Evolutionary conservation across 2,888 invertebrate species (phyloP), one percentile per base, ranked within the genome.

Genomic region (Chrysotoxum bicinctum): DNA sequence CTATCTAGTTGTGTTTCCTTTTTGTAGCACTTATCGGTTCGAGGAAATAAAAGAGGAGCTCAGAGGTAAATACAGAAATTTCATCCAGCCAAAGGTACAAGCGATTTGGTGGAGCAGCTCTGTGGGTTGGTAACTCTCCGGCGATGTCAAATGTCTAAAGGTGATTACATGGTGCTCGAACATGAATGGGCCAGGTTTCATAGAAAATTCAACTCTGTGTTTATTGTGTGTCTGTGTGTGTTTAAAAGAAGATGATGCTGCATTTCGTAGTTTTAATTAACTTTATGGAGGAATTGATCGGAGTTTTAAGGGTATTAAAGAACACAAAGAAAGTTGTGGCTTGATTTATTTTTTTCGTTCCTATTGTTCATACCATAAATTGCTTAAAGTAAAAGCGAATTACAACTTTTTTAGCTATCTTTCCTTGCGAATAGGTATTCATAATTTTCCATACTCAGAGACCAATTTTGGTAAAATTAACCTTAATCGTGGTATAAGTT

Each of bases 121-220:
- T 58, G 4, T 21, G 16, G 75, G 50, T 62, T 60, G 48, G 54
- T 26, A 66, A 54, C 72, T 64, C 66, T 45, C 70, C 30, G 60
- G 72, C 76, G 80, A 77, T 85, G 76, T 81, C 85, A 81, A 85
- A 85, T 85, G 85, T 77, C 81, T 81, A 76, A 60, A 72, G 85
- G 81, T 85, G 85, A 85, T 85, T 81, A 85, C 73, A 85, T 70
- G 85, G 26, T 73, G 43, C 73, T 84, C 72, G 76, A 75, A 81
- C 85, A 85, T 85, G 81, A 85, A 85, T 64, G 70, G 72, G 64
- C 54, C 45, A 23, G 52, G 62, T 78, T 70, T 48, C 64, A 69
- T 54, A 35, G 45, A 62, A 54, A 40, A 52, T 54, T 72, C 52
- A 40, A 52, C 58, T 64, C 43, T 45, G 30, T 64, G 64, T 35